Evolutionary conservation across 2,888 invertebrate species (phyloP).

Genomic region (Chrysomela aeneicollis): DNA sequence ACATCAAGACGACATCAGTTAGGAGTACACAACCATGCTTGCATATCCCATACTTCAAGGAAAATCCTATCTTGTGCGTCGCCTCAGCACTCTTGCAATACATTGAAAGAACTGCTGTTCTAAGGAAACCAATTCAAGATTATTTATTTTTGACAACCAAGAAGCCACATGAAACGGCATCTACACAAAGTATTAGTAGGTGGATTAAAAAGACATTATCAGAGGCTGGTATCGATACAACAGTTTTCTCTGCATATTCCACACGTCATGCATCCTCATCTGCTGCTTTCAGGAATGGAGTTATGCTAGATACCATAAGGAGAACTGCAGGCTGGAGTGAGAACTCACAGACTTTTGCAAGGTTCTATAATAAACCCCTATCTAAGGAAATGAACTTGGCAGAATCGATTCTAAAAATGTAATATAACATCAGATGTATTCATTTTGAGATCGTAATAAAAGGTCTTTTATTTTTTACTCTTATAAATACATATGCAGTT

Average conservation of each 20-base stretch:
- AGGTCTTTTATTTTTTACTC: too few relatives aligned
- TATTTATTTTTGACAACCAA: conserved; percentile 21
- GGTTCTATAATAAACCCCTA: conserved; percentile 28
- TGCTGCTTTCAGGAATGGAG: conserved; percentile 16
- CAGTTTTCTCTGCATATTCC: conserved; percentile 22
- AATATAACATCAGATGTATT: too few relatives aligned
- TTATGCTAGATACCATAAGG: conserved; percentile 22
- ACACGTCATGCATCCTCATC: conserved; percentile 33
- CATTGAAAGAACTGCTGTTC: conserved; percentile 20
- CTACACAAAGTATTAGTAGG: conserved; percentile 37
- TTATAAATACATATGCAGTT: too few relatives aligned
- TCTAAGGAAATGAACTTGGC: too few relatives aligned
- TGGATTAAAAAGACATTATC: conserved; percentile 36
- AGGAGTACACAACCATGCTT: conserved; percentile 21
- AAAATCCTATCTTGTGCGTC: conserved; percentile 35
- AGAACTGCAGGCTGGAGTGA: conserved; percentile 30
- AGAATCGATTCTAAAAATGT: too few relatives aligned
- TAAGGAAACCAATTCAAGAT: conserved; percentile 4
- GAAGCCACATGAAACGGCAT: conserved; percentile 27
- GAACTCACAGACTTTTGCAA: conserved; percentile 19
- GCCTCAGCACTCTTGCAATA: conserved; percentile 30
- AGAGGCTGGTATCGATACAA: conserved; percentile 35
- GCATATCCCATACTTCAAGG: conserved; percentile 31
- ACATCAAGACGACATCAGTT: conserved; percentile 1
- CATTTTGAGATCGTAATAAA: too few relatives aligned